Base-by-base conservation (phyloP, 2,797 vertebrate genomes). In the Saguinus oedipus region DNA sequence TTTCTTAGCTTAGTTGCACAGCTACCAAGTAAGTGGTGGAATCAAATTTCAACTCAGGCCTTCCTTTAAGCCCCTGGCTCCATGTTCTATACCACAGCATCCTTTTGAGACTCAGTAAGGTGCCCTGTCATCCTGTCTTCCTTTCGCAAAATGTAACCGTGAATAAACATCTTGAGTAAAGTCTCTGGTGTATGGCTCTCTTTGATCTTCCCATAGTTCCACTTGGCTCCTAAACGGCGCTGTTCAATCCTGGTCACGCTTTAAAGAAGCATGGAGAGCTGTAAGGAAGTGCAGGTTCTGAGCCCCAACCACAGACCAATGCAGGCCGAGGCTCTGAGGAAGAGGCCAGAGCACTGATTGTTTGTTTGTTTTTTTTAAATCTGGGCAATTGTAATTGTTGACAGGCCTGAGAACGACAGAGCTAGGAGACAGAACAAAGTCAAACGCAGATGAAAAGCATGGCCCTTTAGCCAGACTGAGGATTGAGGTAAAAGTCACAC, bases 21-120 rank as follows among this genome's bases (percentile, higher is more conserved):
- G 50, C 5, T 53, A 22, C 42, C 30, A 39, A 12, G 30, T 53
- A 36, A 50, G 57, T 5, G 42, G 57, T 12, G 24, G 83, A 24
- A 55, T 59, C 88, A 22, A 57, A 76, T 4, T 19, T 26, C 87
- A 39, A 1, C 11, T 70, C 26, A 22, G 24, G 2, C 12, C 48
- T 70, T 50, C 22, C 22, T 2, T 36, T 24, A 26, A 72, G 42
- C 4, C 26, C 27, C 27, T 20, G 61, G 36, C 8, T 89, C 72
- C 12, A 3, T 13, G 42, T 70, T 50, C 72, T n/a, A 22, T 13
- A 27, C 9, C 57, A 39, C 14, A 20, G 44, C 0, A 0, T 46
- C 95, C 27, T 50, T 81, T 6, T 39, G 75, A n/a, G 13, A 27
- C 6, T 15, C 22, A 46, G 14, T 19, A 46, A 70, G 55, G 19